Percentiles rank a stretch among this genome's conserved stretches.
These are phyloP conservation scores for Epizoanthus rinbou DNA, from an alignment of 92 coral and sea anemone genomes.

Conservation along the genomic window DNA sequence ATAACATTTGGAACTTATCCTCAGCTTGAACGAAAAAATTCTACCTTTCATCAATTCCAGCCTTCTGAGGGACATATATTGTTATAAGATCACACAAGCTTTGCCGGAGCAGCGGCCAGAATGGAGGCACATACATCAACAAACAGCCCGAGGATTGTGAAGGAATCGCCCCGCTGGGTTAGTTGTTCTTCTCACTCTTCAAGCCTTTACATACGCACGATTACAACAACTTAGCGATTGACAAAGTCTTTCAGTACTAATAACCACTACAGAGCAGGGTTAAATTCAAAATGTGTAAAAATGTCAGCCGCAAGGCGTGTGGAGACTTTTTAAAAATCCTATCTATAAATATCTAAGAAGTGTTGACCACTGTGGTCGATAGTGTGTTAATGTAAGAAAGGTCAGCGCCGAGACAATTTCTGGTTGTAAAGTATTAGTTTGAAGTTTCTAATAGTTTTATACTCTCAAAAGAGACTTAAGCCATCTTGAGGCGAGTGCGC, in stretches of 20 bases:
- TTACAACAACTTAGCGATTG: slow-evolving; percentile 8
- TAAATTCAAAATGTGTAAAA: background rate
- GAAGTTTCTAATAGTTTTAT: background rate
- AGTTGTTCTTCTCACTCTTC: background rate
- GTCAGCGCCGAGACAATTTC: background rate
- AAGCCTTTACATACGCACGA: background rate
- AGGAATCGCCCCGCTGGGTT: slow-evolving; percentile 38
- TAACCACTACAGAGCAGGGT: background rate
- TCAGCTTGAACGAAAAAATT: background rate
- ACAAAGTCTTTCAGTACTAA: background rate
- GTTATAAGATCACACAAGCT: background rate
- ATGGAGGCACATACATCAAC: slow-evolving; percentile 4
- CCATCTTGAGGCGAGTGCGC: slow-evolving; percentile 45
- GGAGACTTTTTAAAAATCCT: background rate
- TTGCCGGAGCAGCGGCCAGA: slow-evolving; percentile 19
- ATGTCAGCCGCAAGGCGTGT: background rate
- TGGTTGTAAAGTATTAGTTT: background rate
- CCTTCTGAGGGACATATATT: background rate
- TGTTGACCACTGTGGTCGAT: background rate
- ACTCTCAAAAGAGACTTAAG: slow-evolving; percentile 31
- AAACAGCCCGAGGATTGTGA: slow-evolving; percentile 27
- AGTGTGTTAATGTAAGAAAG: background rate
- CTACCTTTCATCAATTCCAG: slow-evolving; percentile 2
- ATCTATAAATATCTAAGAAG: background rate
- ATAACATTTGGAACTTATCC: background rate